A percentile compares a stretch with the other conserved stretches of the same genome.
phyloP scores from a whole-genome alignment of 1,140 invertebrate species.

The Nebria ingens region DNA sequence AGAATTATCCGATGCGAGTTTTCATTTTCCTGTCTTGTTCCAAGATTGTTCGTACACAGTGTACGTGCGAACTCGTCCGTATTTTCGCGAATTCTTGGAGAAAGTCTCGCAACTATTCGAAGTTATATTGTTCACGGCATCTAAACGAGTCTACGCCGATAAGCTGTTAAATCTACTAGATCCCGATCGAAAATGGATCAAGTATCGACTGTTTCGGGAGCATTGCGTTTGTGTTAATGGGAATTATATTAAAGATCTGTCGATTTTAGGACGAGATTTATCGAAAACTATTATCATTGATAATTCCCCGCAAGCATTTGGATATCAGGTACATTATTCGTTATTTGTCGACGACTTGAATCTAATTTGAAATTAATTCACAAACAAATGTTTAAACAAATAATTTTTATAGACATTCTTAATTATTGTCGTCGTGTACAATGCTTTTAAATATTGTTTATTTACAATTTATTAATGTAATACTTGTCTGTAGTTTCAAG shows the following conservation, averaged over 20 bases:
- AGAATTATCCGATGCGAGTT: conserved; percentile 82
- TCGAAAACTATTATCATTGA: conserved; percentile 87
- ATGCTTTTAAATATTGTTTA: too few relatives aligned
- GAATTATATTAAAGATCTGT: conserved; percentile 94
- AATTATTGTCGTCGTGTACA: neutral
- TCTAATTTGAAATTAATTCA: too few relatives aligned
- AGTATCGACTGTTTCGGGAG: conserved; percentile 85
- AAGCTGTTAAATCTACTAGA: conserved; percentile 89
- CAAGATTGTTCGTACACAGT: conserved; percentile 69
- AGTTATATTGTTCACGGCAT: conserved; percentile 93
- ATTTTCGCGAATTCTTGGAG: conserved; percentile 86
- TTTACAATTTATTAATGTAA: too few relatives aligned
- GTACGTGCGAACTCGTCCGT: conserved; percentile 85
- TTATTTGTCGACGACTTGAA: too few relatives aligned
- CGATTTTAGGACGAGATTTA: conserved; percentile 85
- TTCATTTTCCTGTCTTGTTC: conserved; percentile 90
- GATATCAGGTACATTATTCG: conserved; percentile 68
- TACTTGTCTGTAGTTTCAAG: too few relatives aligned
- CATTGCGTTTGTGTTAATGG: conserved; percentile 93
- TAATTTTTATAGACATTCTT: too few relatives aligned
- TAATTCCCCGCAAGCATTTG: conserved; percentile 88
- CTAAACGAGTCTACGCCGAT: conserved; percentile 92
- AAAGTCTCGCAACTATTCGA: conserved; percentile 80
- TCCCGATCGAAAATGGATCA: conserved; percentile 79
- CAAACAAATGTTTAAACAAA: too few relatives aligned